A percentile compares a stretch with the other conserved stretches of the same genome.
Conservation (phyloP, 2,888 invertebrate species). For the Mantis religiosa region DNA sequence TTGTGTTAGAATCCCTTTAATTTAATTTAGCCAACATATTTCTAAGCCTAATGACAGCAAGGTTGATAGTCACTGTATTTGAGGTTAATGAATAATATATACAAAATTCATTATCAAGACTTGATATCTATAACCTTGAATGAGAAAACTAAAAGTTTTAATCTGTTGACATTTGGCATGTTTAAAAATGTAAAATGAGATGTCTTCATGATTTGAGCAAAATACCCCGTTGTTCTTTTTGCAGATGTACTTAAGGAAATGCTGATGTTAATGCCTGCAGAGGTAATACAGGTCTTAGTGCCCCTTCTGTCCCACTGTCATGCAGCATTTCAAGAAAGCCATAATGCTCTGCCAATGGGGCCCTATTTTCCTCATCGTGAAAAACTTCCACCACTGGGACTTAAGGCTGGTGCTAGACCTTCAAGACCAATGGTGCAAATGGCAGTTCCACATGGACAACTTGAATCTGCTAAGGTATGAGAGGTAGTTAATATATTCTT, state of each 20-base stretch:
- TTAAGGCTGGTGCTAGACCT: conserved; percentile 62
- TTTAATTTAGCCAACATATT: too few species aligned
- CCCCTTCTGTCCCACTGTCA: conserved; percentile 84
- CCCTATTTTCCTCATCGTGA: conserved; percentile 74
- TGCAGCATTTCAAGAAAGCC: conserved; percentile 68
- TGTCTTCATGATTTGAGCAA: background rate
- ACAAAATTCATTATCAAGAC: background rate
- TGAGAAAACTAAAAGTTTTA: too few species aligned
- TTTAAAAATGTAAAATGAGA: too few species aligned
- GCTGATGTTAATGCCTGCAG: conserved; percentile 71
- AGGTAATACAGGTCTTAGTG: conserved; percentile 76
- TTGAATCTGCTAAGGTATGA: conserved; percentile 61
- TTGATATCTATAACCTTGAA: too few species aligned
- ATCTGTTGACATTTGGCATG: too few species aligned
- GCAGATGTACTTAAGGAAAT: conserved; percentile 72
- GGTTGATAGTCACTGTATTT: too few species aligned
- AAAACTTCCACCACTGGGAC: conserved; percentile 49
- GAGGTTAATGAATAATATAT: too few species aligned
- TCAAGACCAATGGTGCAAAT: conserved; percentile 79
- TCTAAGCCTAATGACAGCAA: too few species aligned
- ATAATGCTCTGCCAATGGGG: conserved; percentile 63
- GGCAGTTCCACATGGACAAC: conserved; percentile 72
- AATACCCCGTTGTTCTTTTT: conserved; percentile 31
- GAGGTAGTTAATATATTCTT: background rate
- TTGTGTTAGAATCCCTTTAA: too few species aligned